Evolutionary conservation across 2,113 vertebrate species (phyloP).

Genomic region (Micronycteris hirsuta): DNA sequence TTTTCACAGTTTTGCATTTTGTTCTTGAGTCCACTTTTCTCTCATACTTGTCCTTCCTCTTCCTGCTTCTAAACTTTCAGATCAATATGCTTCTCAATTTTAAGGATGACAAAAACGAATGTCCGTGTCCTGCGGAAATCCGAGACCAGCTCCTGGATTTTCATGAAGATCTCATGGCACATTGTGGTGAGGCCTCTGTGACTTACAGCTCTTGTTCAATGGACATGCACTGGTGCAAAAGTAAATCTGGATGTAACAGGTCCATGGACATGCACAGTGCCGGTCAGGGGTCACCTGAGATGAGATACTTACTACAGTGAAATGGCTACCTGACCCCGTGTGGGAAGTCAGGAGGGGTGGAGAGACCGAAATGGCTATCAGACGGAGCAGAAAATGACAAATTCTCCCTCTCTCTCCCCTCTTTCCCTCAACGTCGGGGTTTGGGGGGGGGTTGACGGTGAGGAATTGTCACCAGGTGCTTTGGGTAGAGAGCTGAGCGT

Average conservation of each 20-base stretch:
- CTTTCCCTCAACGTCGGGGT: background rate
- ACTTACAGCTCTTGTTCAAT: background rate
- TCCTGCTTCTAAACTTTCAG: conserved; percentile 73
- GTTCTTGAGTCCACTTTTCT: background rate
- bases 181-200: conserved; percentile 86
- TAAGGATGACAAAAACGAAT: conserved; percentile 94
- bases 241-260: background rate
- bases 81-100: conserved; percentile 98
- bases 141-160: conserved; percentile 93
- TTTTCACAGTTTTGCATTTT: background rate
- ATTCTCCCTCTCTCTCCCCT: background rate
- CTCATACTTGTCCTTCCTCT: background rate
- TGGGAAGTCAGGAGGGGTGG: too few relatives aligned
- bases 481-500: background rate
- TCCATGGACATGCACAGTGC: background rate
- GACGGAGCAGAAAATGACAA: too few relatives aligned
- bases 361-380: background rate
- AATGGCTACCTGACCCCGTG: background rate
- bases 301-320: background rate
- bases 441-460: rapidly evolving
- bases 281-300: background rate
- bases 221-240: background rate
- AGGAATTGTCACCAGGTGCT: too few relatives aligned
- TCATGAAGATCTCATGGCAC: conserved; percentile 95
- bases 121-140: conserved; percentile 93